A percentile compares a stretch with the other conserved stretches of the same genome.
Conservation (phyloP, 2,888 invertebrate genomes). For the Diarsia rubi region DNA sequence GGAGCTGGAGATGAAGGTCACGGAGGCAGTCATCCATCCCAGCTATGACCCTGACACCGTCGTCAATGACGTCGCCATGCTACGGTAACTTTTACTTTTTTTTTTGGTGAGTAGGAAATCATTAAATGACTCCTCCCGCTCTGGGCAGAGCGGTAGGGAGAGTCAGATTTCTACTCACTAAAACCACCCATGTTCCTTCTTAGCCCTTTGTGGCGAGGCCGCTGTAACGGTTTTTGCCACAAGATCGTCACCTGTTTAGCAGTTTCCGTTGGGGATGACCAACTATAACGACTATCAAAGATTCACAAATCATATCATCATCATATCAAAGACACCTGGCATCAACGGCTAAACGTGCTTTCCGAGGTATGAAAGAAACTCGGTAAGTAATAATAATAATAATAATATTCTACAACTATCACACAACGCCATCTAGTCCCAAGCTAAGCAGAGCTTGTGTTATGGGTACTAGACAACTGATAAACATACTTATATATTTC, state of each 20-base stretch:
- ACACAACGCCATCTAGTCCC: too few species aligned
- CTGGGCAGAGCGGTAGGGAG: too few species aligned
- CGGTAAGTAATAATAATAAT: too few species aligned
- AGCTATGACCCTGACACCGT: slow-evolving; percentile 97
- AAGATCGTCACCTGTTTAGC: background rate
- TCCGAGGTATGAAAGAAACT: background rate
- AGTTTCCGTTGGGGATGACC: background rate
- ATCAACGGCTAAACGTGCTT: background rate
- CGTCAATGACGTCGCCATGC: slow-evolving; percentile 97
- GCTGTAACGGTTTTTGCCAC: background rate
- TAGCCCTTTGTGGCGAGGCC: too few species aligned
- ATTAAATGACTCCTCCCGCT: too few species aligned
- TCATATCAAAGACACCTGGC: background rate
- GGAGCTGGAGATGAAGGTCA: slow-evolving; percentile 94
- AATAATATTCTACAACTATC: too few species aligned
- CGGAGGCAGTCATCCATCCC: slow-evolving; percentile 95
- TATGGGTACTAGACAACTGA: too few species aligned
- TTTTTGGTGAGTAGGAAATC: too few species aligned
- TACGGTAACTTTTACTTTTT: slow-evolving; percentile 88
- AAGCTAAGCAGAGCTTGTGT: too few species aligned
- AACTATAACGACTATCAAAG: background rate
- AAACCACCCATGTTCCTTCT: too few species aligned
- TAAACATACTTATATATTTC: too few species aligned
- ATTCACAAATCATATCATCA: background rate
- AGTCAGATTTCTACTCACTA: too few species aligned